phyloP scores from a whole-genome alignment of 2,113 vertebrate species.

The Microcebus tavaratra region DNA sequence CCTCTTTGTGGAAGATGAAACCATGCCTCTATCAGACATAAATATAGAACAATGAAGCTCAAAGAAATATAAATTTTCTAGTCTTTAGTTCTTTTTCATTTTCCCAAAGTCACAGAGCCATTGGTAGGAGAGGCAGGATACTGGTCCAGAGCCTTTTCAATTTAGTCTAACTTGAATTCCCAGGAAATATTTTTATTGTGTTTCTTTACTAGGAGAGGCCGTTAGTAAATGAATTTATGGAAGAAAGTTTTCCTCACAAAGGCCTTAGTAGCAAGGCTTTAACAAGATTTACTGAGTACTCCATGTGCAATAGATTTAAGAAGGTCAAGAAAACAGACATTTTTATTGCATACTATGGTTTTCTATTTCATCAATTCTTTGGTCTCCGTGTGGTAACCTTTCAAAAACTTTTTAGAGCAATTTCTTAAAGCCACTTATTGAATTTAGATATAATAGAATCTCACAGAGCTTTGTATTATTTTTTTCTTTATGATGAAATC shows the following conservation, averaged over 20 bases:
- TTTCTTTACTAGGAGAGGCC: constrained; percentile 68
- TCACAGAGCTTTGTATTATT: constrained; percentile 35
- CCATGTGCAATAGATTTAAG: constrained; percentile 80
- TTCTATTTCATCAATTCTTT: constrained; percentile 86
- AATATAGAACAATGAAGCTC: not conserved
- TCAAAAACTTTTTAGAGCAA: constrained; percentile 82
- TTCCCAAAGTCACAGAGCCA: not conserved
- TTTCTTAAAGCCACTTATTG: constrained; percentile 81
- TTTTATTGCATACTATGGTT: constrained; percentile 84
- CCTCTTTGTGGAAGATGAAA: not conserved
- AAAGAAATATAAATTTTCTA: not conserved
- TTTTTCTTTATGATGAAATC: constrained; percentile 82
- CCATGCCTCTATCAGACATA: not conserved
- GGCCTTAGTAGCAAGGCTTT: constrained; percentile 64
- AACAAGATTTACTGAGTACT: constrained; percentile 80
- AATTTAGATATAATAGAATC: constrained; percentile 78
- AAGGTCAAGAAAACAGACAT: constrained; percentile 84
- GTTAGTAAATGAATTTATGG: constrained; percentile 75
- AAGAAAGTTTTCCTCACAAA: constrained; percentile 75
- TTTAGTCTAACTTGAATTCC: constrained; percentile 69
- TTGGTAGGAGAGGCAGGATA: not conserved
- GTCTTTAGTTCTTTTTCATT: not conserved
- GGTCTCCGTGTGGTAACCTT: constrained; percentile 86
- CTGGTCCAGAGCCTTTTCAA: constrained; percentile 13
- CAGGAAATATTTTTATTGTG: constrained; percentile 74